Evolutionary conservation across 1,140 invertebrate genomes (phyloP), one percentile per base, ranked within the genome.

Genomic region (Asobara japonica): DNA sequence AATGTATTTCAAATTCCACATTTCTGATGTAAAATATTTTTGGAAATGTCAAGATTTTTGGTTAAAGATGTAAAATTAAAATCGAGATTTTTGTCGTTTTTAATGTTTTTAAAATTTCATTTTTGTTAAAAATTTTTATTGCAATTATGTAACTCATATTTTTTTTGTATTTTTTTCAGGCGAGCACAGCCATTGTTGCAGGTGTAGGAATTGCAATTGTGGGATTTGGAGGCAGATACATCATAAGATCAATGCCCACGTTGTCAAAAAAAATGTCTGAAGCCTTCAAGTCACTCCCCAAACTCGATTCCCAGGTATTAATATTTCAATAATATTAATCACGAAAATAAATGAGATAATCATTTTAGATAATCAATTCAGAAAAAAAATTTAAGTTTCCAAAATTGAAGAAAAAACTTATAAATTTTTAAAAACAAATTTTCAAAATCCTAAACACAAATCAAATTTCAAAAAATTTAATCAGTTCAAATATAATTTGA

Each of bases 121-220:
- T 36, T 36, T 5, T 36, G 31, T 36, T 11, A 36, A 36, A n/a
- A n/a, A n/a, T n/a, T n/a, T 13, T 16, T 5, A 45, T 13, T 45
- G n/a, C 1, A 45, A 45, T 45, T 16, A 45, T 10, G 36, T 38
- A 1, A 45, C 18, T 16, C n/a, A 45, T 13, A 45, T 45, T 71
- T 18, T 33, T 71, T 13, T 18, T 11, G n/a, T 45, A 45, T 16
- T 45, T 45, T 29, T 85, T 89, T 74, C 74, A 95, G 94, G 89
- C 92, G 61, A 90, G 89, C 80, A 89, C 91, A 29, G 84, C 94
- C 62, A 92, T 98, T 71, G 80, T 94, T 69, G 93, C 93, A 66
- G 96, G 96, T 22, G 80, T 98, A 61, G 95, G 95, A 3, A 86
- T 97, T 78, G 96, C 96, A 16, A 94, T 92, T 8, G 88, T 96